These are phyloP conservation scores for Ctenoplectra terminalis DNA, from an alignment of 1,140 invertebrate genomes.

Conservation along the genomic window DNA sequence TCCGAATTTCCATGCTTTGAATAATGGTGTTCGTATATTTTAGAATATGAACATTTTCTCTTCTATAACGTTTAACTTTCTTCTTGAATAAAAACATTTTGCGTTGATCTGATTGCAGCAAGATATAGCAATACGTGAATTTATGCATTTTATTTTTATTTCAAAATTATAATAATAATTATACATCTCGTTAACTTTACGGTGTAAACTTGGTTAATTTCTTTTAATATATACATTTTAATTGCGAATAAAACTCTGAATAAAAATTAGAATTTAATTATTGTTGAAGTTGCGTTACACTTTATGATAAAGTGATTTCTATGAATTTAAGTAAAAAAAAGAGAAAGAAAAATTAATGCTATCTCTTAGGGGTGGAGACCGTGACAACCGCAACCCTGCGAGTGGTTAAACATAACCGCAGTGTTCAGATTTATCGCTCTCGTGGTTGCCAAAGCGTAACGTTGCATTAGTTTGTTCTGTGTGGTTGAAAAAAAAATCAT, in stretches of 20 bases:
- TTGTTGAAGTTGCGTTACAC: too few relatives aligned
- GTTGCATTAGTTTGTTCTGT: constrained; percentile 36
- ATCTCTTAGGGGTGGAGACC: background rate
- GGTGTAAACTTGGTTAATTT: too few relatives aligned
- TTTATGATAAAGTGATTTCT: too few relatives aligned
- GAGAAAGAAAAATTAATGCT: background rate
- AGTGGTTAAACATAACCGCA: constrained; percentile 37
- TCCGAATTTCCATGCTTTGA: constrained; percentile 1
- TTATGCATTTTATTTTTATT: too few relatives aligned
- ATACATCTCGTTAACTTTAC: too few relatives aligned
- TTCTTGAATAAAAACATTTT: background rate
- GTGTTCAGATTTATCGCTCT: constrained; percentile 36
- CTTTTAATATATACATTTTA: too few relatives aligned
- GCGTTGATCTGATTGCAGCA: background rate
- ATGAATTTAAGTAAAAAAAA: background rate
- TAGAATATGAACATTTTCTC: background rate
- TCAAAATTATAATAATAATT: background rate
- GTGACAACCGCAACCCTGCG: constrained; percentile 1
- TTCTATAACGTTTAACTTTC: background rate
- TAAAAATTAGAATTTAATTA: too few relatives aligned
- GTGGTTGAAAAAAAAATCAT: constrained; percentile 14
- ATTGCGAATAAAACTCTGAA: too few relatives aligned
- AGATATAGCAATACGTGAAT: background rate
- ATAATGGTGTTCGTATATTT: background rate
- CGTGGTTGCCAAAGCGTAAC: constrained; percentile 32